phyloP scores from a whole-genome alignment of 2,113 vertebrate genomes.

The Syngnathoides biaculeatus region DNA sequence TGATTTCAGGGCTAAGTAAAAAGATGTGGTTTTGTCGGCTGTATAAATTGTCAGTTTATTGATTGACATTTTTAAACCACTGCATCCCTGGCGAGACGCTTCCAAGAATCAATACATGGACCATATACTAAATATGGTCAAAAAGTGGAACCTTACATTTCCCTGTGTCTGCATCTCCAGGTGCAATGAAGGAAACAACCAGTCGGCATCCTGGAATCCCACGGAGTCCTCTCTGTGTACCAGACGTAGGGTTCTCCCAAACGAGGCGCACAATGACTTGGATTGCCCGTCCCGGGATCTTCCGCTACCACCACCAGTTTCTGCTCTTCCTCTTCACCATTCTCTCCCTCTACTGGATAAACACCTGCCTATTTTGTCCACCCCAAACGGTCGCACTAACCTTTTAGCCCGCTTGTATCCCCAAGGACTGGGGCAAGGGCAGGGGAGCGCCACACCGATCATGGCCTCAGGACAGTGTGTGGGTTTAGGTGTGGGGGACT shows the following conservation, averaged over 20 bases:
- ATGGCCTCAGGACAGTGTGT: slow-evolving; percentile 25
- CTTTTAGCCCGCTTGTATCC: slow-evolving; percentile 59
- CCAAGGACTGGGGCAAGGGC: slow-evolving; percentile 31
- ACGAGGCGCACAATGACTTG: slow-evolving; percentile 78
- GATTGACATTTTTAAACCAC: background rate
- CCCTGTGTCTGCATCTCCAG: slow-evolving; percentile 59
- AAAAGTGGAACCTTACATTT: slow-evolving; percentile 6
- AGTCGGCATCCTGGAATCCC: slow-evolving; percentile 82
- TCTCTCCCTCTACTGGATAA: slow-evolving; percentile 73
- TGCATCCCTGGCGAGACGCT: background rate
- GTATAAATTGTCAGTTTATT: background rate
- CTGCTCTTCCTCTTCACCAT: slow-evolving; percentile 53
- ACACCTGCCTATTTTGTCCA: slow-evolving; percentile 72
- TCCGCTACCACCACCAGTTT: slow-evolving; percentile 54
- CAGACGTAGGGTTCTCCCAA: slow-evolving; percentile 72
- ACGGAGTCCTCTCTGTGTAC: slow-evolving; percentile 74
- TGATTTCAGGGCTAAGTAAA: background rate
- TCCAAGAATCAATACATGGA: background rate
- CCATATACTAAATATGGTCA: background rate
- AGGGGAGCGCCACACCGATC: slow-evolving; percentile 29
- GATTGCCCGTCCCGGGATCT: slow-evolving; percentile 73
- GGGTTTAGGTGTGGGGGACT: slow-evolving; percentile 37
- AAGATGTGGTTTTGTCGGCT: background rate
- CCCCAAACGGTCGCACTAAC: slow-evolving; percentile 86
- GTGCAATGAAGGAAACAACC: slow-evolving; percentile 80